Conservation (phyloP, 2,797 vertebrate species). For the Notoglanidium macrostoma region DNA sequence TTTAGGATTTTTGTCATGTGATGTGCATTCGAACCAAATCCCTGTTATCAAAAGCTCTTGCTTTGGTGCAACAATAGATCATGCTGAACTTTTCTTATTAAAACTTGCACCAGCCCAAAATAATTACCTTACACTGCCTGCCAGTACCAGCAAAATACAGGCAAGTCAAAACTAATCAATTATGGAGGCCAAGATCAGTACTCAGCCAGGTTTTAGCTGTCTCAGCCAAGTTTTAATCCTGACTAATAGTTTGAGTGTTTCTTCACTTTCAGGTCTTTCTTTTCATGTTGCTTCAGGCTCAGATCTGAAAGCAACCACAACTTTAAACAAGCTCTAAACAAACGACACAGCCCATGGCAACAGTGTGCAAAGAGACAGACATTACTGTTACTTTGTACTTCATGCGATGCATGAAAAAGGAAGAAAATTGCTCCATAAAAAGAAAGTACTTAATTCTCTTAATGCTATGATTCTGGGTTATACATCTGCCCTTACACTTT, state of each 20-base stretch:
- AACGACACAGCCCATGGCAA: conserved; percentile 3
- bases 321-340: conserved; percentile 21
- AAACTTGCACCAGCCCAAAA: conserved; percentile 34
- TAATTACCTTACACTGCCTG: conserved; percentile 24
- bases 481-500: neutral
- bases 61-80: conserved; percentile 15
- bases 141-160: conserved; percentile 14
- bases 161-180: conserved; percentile 46
- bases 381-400: conserved; percentile 3
- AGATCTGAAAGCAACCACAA: conserved; percentile 18
- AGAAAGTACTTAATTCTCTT: neutral
- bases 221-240: conserved; percentile 28
- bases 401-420: neutral
- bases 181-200: neutral
- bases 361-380: neutral
- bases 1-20: neutral
- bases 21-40: conserved; percentile 1
- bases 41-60: neutral
- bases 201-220: conserved; percentile 16
- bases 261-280: conserved; percentile 10
- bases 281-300: conserved; percentile 23
- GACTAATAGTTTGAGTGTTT: conserved; percentile 18
- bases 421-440: neutral
- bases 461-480: neutral
- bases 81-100: conserved; percentile 7